phyloP scores from a whole-genome alignment of 2,888 invertebrate species.

The Lithodes maja region DNA sequence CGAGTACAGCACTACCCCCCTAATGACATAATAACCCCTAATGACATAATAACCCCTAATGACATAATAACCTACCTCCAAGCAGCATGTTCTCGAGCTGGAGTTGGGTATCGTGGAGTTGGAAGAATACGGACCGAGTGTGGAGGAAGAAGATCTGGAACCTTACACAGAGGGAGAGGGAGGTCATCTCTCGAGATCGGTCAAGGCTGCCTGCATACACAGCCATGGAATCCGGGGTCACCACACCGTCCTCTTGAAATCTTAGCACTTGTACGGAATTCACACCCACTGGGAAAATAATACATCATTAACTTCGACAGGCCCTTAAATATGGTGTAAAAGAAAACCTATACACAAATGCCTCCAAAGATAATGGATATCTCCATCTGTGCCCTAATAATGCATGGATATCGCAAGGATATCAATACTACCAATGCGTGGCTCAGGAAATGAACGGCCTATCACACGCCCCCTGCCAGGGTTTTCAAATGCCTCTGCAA shows the following conservation, averaged over 20 bases:
- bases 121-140: constrained; percentile 61
- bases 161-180: constrained; percentile 60
- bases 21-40: not conserved
- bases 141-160: constrained; percentile 68
- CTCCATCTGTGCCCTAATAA: no score
- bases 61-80: constrained; percentile 42
- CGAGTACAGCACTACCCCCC: not conserved
- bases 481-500: no score
- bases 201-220: constrained; percentile 41
- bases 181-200: constrained; percentile 28
- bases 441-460: no score
- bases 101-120: constrained; percentile 47
- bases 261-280: constrained; percentile 44
- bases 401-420: no score
- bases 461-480: no score
- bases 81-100: constrained; percentile 46
- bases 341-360: not conserved
- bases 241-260: constrained; percentile 60
- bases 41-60: no score
- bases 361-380: no score
- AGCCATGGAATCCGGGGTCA: constrained; percentile 39
- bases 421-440: no score
- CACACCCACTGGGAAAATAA: not conserved
- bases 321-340: not conserved
- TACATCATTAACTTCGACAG: not conserved